Evolutionary conservation across 2,113 vertebrate genomes (phyloP).

Genomic region (crab-eating macaque (Macaca fascicularis)): T2T-MFA8v1.1 NC_088395.1:25242501-25243000

Average conservation of each 20-base stretch:
- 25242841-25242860: slow-evolving; percentile 13
- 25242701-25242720: too few species aligned
- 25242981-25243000: slow-evolving; percentile 49
- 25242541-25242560: background rate
- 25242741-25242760: too few species aligned
- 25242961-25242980: slow-evolving; percentile 6
- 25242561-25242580: too few species aligned
- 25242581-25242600: too few species aligned
- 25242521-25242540: background rate
- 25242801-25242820: slow-evolving; percentile 11
- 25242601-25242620: too few species aligned
- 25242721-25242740: too few species aligned
- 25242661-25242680: too few species aligned
- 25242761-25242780: background rate
- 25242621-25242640: too few species aligned
- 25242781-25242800: slow-evolving; percentile 51
- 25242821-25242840: slow-evolving; percentile 29
- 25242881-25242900: slow-evolving; percentile 40
- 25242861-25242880: slow-evolving; percentile 35
- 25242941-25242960: slow-evolving; percentile 17
- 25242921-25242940: slow-evolving; percentile 29
- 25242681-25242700: too few species aligned
- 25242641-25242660: too few species aligned
- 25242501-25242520: too few species aligned
- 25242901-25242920: slow-evolving; percentile 46